These are phyloP conservation scores for Gadopsis bispinosus DNA, from an alignment of 2,797 vertebrate genomes.

Conservation along the genomic window DNA sequence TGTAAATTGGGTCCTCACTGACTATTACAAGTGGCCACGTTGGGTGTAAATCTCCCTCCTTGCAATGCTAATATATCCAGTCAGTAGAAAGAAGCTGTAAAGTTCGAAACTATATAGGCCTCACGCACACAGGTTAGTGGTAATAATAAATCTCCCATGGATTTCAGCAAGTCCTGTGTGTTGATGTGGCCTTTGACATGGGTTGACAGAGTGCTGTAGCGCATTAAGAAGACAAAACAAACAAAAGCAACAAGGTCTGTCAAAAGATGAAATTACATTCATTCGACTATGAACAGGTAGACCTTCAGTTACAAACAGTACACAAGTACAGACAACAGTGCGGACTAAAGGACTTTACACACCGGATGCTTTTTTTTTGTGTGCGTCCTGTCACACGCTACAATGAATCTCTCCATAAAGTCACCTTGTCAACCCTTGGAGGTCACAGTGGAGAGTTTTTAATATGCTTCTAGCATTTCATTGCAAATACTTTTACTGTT, in stretches of 20 bases:
- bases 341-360: neutral
- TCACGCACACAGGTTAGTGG: constrained; percentile 21
- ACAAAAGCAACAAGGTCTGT: neutral
- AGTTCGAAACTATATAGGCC: constrained; percentile 25
- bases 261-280: constrained; percentile 1
- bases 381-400: too few relatives aligned
- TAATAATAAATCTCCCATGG: constrained; percentile 30
- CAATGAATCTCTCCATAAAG: neutral
- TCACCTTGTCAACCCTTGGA: neutral
- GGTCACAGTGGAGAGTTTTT: neutral
- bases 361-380: too few relatives aligned
- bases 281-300: neutral
- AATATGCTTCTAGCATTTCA: neutral
- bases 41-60: constrained; percentile 30
- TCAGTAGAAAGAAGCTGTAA: constrained; percentile 23
- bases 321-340: neutral
- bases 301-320: neutral
- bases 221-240: constrained; percentile 3
- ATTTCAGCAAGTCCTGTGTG: constrained; percentile 5
- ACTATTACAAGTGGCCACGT: constrained; percentile 19
- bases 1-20: constrained; percentile 27
- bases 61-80: constrained; percentile 32
- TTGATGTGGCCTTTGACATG: constrained; percentile 25
- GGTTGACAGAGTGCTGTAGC: constrained; percentile 6
- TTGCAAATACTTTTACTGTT: constrained; percentile 3